Conservation (phyloP, 92 coral and sea anemone species). For the Zoanthus sociatus region DNA sequence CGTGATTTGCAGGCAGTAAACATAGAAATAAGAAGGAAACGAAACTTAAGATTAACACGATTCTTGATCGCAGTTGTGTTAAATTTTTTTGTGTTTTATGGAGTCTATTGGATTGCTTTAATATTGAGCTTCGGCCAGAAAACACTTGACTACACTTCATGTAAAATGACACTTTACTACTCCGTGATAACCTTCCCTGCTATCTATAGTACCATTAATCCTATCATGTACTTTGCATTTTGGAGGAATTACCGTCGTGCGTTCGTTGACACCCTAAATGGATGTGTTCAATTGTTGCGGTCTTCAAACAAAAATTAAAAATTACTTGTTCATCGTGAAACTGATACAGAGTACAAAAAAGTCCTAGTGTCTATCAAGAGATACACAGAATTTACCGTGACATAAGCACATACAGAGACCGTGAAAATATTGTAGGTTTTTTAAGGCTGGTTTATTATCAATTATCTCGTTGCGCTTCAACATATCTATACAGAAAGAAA, state of each 20-base stretch:
- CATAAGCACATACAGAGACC: no score
- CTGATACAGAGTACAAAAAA: background rate
- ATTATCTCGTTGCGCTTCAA: no score
- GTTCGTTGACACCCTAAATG: background rate
- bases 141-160: background rate
- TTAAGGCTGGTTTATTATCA: no score
- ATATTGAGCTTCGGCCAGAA: conserved; percentile 20
- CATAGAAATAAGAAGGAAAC: conserved; percentile 21
- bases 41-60: conserved; percentile 24
- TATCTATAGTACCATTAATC: conserved; percentile 28
- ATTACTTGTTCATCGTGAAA: background rate
- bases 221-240: conserved; percentile 27
- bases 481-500: no score
- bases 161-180: background rate
- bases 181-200: conserved; percentile 4
- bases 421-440: no score
- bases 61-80: conserved; percentile 1
- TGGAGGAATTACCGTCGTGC: conserved; percentile 27
- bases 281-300: conserved; percentile 2
- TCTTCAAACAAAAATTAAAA: background rate
- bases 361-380: no score
- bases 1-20: background rate
- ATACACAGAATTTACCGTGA: no score
- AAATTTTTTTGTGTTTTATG: conserved; percentile 25
- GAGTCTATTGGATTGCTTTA: conserved; percentile 17